Evolutionary conservation across 2,797 vertebrate species (phyloP), one percentile per base, ranked within the genome.

Genomic region (Esox lucius): DNA sequence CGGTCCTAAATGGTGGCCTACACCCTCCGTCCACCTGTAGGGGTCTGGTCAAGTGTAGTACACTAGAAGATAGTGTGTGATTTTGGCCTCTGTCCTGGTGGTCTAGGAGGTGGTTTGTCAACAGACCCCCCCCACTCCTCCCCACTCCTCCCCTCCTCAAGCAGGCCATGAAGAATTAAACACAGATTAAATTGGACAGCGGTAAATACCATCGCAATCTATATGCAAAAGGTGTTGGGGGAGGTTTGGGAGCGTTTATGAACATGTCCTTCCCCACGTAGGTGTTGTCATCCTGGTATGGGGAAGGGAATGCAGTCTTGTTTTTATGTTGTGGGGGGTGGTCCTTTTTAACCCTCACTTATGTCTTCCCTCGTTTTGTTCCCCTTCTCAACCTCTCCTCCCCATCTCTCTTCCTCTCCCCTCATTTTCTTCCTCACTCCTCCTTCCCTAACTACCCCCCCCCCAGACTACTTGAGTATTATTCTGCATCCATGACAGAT

Each of bases 131-230:
- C 28, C 1, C 28, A 31, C 28, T 28, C 31, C 28, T 28, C 28
- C 28, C 28, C 28, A 3, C 28, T 31, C 28, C 28, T 1, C 28
- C 28, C 94, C 92, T 94, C 93, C 95, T 94, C 93, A 91, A 93
- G 93, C 92, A 85, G 91, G 88, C 90, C 95, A 86, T 97, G 97
- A 98, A 97, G 96, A 98, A 98, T 98, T 98, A 99, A 97, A 96
- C 95, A 91, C 95, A 96, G 97, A 98, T 98, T 97, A 96, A 95
- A 96, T 97, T 96, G 97, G 97, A 97, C 96, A 96, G 96, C 94
- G 94, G 93, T 95, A 97, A 98, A 98, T 97, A 96, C 94, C 93
- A 93, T 88, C 86, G 92, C 95, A 96, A 98, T 99, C 96, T 97
- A 97, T 98, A 98, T 99, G 97, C 97, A 98, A 97, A 97, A 95